phyloP scores from a whole-genome alignment of 2,113 vertebrate genomes.

The Ceuthmochares aereus region DNA sequence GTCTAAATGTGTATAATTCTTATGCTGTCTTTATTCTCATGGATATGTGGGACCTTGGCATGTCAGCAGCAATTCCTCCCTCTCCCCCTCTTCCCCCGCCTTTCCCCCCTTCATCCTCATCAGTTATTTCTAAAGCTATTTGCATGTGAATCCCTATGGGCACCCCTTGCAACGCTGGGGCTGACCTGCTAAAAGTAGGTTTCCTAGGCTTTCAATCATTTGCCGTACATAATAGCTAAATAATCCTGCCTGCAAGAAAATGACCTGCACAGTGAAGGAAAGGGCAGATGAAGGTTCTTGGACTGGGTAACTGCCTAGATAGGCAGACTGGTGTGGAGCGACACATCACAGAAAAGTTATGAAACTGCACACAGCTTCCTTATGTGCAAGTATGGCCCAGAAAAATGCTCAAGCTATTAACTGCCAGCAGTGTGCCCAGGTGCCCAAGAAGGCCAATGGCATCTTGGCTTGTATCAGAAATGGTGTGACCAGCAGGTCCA shows the following conservation, averaged over 20 bases:
- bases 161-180: slow-evolving; percentile 57
- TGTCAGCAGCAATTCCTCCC: slow-evolving; percentile 67
- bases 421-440: too few relatives aligned
- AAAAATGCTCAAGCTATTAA: not conserved
- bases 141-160: slow-evolving; percentile 80
- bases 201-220: slow-evolving; percentile 65
- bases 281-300: slow-evolving; percentile 29
- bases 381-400: not conserved
- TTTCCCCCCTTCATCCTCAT: not conserved
- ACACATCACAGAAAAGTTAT: not conserved
- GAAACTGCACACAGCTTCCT: not conserved
- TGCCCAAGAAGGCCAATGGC: too few relatives aligned
- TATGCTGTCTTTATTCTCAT: slow-evolving; percentile 11
- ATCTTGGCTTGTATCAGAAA: too few relatives aligned
- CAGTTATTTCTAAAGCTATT: slow-evolving; percentile 67
- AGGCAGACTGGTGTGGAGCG: not conserved
- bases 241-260: slow-evolving; percentile 63
- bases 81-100: not conserved
- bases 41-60: slow-evolving; percentile 61
- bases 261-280: slow-evolving; percentile 37
- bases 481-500: too few relatives aligned
- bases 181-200: slow-evolving; percentile 67
- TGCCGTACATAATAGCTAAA: slow-evolving; percentile 53
- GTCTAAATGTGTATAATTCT: slow-evolving; percentile 21
- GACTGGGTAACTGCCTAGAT: not conserved